Percentiles rank a stretch among this genome's conserved stretches.
These are phyloP conservation scores for Myotis pilosus DNA, from an alignment of 2,797 vertebrate species.

Conservation along the genomic window DNA sequence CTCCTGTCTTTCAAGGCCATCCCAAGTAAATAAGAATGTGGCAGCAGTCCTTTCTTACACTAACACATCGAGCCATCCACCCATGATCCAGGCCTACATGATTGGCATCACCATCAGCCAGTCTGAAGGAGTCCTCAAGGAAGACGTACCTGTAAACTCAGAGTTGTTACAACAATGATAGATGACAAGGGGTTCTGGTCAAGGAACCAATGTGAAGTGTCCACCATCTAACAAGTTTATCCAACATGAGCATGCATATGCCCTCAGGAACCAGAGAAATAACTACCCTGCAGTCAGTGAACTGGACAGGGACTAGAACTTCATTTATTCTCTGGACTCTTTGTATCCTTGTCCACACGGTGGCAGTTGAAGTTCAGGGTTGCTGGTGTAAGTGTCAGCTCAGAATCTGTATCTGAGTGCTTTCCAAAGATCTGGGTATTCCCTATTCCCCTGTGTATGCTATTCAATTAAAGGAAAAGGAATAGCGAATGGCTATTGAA, in stretches of 20 bases:
- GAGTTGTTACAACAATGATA: background rate
- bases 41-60: background rate
- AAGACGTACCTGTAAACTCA: background rate
- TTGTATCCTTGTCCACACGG: background rate
- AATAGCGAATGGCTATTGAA: background rate
- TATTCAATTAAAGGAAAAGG: background rate
- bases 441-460: background rate
- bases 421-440: background rate
- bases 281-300: background rate
- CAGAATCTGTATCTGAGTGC: background rate
- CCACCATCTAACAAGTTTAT: background rate
- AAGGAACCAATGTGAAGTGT: background rate
- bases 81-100: background rate
- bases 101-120: background rate
- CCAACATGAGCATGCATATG: background rate
- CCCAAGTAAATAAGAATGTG: background rate
- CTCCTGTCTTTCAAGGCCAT: background rate
- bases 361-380: background rate
- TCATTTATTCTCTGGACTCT: background rate
- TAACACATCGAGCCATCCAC: background rate
- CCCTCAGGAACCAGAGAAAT: background rate
- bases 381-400: background rate
- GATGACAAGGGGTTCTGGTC: background rate
- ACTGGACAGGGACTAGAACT: background rate
- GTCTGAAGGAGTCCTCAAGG: background rate